These are phyloP conservation scores for Lathamus discolor DNA, from an alignment of 2,113 vertebrate genomes.

Conservation along the genomic window DNA sequence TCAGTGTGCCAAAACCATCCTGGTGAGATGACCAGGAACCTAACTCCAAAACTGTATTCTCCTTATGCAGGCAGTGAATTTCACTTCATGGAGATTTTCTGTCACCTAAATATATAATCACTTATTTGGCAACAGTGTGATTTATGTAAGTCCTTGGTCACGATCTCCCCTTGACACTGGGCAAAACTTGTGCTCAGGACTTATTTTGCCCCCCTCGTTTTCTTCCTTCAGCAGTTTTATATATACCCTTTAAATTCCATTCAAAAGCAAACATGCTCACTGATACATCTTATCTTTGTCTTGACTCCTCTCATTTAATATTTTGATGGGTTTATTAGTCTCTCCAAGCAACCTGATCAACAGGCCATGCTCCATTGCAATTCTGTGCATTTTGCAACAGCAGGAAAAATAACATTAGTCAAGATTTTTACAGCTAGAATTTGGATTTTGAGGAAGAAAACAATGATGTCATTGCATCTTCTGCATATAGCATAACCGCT, in stretches of 20 bases:
- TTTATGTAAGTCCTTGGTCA: not conserved
- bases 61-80: not conserved
- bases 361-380: not conserved
- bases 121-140: not conserved
- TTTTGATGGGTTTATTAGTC: not conserved
- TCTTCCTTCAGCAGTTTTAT: not conserved
- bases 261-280: not conserved
- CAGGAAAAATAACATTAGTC: not conserved
- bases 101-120: not conserved
- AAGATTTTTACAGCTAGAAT: not conserved
- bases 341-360: not conserved
- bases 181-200: not conserved
- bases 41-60: not conserved
- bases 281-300: not conserved
- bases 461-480: not conserved
- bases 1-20: not conserved
- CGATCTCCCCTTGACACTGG: not conserved
- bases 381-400: not conserved
- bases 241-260: not conserved
- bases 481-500: not conserved
- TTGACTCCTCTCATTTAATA: not conserved
- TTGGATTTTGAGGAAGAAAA: not conserved
- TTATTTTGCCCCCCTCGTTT: not conserved
- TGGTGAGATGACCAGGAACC: not conserved
- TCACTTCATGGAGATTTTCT: not conserved